Evolutionary conservation across 2,888 invertebrate species (phyloP).

Genomic region (Andrena hattorfiana): DNA sequence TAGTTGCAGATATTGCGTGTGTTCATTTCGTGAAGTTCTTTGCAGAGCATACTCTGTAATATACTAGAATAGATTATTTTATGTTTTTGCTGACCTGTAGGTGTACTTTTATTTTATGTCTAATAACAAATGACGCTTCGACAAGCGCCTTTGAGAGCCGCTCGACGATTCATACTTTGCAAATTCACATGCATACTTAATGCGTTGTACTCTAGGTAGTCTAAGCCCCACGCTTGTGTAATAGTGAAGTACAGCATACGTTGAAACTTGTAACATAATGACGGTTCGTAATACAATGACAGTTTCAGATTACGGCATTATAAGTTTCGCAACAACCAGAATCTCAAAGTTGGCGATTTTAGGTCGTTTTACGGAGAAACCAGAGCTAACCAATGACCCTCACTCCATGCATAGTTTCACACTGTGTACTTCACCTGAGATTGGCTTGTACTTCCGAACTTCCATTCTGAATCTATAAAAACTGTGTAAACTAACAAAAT

Average conservation of each 20-base stretch:
- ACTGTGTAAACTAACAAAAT: neutral
- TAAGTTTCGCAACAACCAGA: slow-evolving; percentile 65
- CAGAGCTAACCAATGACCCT: slow-evolving; percentile 49
- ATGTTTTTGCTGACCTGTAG: neutral
- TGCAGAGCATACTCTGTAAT: too few relatives aligned
- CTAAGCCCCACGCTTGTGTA: slow-evolving; percentile 20
- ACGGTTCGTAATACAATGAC: slow-evolving; percentile 72
- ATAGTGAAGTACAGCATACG: slow-evolving; percentile 37
- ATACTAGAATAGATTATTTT: neutral
- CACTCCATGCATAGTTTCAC: slow-evolving; percentile 42
- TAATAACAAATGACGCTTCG: neutral
- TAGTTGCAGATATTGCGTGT: too few relatives aligned
- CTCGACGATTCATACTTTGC: slow-evolving; percentile 18
- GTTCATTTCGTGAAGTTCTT: too few relatives aligned
- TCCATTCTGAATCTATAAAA: slow-evolving; percentile 13
- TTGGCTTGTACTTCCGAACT: neutral
- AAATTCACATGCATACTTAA: slow-evolving; percentile 17
- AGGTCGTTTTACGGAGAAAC: slow-evolving; percentile 59
- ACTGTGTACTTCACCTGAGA: slow-evolving; percentile 31
- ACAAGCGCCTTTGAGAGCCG: neutral
- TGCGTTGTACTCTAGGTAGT: slow-evolving; percentile 19
- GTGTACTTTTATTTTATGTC: neutral
- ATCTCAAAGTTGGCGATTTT: slow-evolving; percentile 51
- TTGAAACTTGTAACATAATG: slow-evolving; percentile 51
- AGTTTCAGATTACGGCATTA: slow-evolving; percentile 76